Evolutionary conservation across 2,113 vertebrate genomes (phyloP).

Genomic region (Ranitomeya variabilis): DNA sequence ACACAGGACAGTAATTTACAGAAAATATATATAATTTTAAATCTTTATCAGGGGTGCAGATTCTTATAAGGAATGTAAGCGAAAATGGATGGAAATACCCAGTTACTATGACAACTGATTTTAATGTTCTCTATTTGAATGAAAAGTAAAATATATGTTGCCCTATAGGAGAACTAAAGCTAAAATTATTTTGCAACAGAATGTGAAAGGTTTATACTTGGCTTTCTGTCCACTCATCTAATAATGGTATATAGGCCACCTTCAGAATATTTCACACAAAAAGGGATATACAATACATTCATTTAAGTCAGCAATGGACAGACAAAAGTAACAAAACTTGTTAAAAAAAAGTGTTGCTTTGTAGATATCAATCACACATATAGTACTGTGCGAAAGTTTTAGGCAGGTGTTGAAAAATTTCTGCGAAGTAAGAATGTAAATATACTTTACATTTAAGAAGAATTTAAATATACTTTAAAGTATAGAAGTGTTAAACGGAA

Average conservation of each 20-base stretch:
- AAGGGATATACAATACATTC: background rate
- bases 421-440: no score
- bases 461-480: no score
- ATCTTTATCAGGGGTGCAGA: background rate
- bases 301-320: background rate
- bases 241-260: background rate
- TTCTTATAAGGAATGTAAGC: background rate
- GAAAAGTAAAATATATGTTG: constrained; percentile 13
- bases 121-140: constrained; percentile 8
- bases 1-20: background rate
- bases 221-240: background rate
- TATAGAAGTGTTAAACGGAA: no score
- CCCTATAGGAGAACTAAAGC: background rate
- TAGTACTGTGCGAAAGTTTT: no score
- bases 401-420: no score
- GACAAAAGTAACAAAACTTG: no score
- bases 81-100: constrained; percentile 1
- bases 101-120: constrained; percentile 4
- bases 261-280: background rate
- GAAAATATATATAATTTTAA: background rate
- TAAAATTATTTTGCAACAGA: background rate
- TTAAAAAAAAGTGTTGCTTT: no score
- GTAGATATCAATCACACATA: no score
- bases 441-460: no score
- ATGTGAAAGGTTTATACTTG: background rate